Evolutionary conservation across 2,113 vertebrate genomes (phyloP), one percentile per base, ranked within the genome.

Genomic region (Hippolais icterina): DNA sequence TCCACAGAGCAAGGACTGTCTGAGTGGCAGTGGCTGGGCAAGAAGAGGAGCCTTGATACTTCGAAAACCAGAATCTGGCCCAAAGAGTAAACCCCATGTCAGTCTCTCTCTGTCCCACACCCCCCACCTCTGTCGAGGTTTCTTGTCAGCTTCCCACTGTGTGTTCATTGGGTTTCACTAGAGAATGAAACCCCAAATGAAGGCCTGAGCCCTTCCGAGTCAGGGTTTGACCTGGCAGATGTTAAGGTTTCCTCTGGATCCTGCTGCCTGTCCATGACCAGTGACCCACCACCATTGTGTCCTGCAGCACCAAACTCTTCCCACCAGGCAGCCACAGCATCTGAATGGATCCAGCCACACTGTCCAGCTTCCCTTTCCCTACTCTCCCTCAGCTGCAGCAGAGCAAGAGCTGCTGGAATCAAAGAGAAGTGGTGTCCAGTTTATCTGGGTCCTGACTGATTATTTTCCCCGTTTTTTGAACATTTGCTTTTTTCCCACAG

Each of bases 251-350:
- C 33, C 56, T 74, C 22, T 11, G 66, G 65, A 21, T 63, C 22
- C 63, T 83, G 63, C 56, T 54, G 35, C 54, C 56, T 56, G 17
- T 49, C 0, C 0, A 3, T 61, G 61, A 22, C 25, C 69, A 5
- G n/a, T 17, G 49, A 35, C n/a, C n/a, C 5, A 5, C 50, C 2
- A 3, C 53, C 18, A 0, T 0, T 27, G 0, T 0, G 5, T 57
- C 66, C 37, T 12, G 39, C 39, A 19, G 68, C 68, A 25, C 60
- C 66, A 41, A 54, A 31, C 33, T 12, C 49, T 37, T 49, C 68
- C 61, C 84, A 17, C 2, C 15, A 27, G 35, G 80, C 54, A 77
- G 70, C 47, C 49, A 22, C 70, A 76, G 25, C 49, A 20, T 31
- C 63, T 19, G 22, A 12, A 19, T 23, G 25, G 47, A 42, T 74